Conservation (phyloP, 2,888 invertebrate species). For the Drosophila dives region DNA sequence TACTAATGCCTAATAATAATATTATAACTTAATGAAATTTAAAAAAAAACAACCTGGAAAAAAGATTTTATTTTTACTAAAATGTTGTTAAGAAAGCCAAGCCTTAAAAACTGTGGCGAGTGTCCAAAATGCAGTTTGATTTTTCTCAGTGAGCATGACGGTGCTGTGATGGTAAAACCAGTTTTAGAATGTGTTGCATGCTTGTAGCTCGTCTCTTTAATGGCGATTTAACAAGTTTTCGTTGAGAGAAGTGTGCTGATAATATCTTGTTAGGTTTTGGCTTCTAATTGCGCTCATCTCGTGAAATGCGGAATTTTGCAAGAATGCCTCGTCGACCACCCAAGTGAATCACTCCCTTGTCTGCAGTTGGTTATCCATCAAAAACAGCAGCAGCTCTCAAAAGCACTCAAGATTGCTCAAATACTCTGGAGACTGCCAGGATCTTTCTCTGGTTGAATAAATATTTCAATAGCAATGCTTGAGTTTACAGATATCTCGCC, state of each 20-base stretch:
- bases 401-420: background rate
- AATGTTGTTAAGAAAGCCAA: background rate
- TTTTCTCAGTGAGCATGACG: constrained; percentile 8
- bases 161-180: constrained; percentile 31
- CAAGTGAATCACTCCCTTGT: constrained; percentile 25
- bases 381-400: background rate
- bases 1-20: background rate
- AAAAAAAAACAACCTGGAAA: background rate
- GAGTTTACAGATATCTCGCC: background rate
- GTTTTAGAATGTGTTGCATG: constrained; percentile 24
- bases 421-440: background rate
- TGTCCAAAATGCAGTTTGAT: background rate
- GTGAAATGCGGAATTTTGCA: constrained; percentile 25
- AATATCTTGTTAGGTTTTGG: constrained; percentile 56
- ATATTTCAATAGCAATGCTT: background rate
- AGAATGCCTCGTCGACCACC: constrained; percentile 41
- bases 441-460: no score
- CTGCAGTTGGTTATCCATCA: constrained; percentile 17
- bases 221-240: constrained; percentile 53
- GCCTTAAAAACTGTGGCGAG: background rate
- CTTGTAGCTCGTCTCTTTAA: constrained; percentile 32
- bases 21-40: background rate
- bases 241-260: constrained; percentile 39
- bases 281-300: constrained; percentile 52
- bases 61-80: background rate